phyloP scores from a whole-genome alignment of 2,113 vertebrate species.

The Drymodes brunneopygia region DNA sequence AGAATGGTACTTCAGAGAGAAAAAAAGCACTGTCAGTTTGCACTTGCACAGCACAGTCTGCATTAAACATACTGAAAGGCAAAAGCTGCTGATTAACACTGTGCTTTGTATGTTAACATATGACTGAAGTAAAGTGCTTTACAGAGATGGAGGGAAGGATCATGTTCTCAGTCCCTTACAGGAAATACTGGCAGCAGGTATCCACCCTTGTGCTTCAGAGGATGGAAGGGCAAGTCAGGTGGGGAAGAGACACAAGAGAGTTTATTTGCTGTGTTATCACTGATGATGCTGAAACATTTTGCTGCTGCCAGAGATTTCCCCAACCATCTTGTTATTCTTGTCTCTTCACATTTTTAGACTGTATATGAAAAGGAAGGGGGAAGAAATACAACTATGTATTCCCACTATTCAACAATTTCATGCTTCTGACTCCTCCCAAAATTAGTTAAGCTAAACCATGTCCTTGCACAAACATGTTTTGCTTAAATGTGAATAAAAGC shows the following conservation, averaged over 20 bases:
- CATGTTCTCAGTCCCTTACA: not conserved
- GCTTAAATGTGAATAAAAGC: not conserved
- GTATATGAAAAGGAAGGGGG: not conserved
- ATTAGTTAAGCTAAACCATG: not conserved
- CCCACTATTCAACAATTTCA: not conserved
- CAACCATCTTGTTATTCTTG: not conserved
- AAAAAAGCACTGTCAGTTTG: not conserved
- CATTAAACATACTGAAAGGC: not conserved
- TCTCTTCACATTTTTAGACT: not conserved
- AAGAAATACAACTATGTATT: not conserved
- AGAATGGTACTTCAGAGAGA: conserved; percentile 79
- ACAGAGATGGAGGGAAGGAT: not conserved
- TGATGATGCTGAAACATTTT: not conserved
- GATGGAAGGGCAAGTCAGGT: not conserved
- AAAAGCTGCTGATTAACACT: not conserved
- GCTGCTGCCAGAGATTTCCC: not conserved
- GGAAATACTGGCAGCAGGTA: not conserved
- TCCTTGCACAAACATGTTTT: not conserved
- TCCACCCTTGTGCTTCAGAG: not conserved
- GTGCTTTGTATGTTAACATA: not conserved
- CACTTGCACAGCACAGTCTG: not conserved
- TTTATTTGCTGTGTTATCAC: not conserved
- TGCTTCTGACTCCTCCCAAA: not conserved
- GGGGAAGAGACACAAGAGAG: not conserved
- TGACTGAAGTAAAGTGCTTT: not conserved